phyloP scores from a whole-genome alignment of 2,888 invertebrate species.

The Thereva nobilitata region DNA sequence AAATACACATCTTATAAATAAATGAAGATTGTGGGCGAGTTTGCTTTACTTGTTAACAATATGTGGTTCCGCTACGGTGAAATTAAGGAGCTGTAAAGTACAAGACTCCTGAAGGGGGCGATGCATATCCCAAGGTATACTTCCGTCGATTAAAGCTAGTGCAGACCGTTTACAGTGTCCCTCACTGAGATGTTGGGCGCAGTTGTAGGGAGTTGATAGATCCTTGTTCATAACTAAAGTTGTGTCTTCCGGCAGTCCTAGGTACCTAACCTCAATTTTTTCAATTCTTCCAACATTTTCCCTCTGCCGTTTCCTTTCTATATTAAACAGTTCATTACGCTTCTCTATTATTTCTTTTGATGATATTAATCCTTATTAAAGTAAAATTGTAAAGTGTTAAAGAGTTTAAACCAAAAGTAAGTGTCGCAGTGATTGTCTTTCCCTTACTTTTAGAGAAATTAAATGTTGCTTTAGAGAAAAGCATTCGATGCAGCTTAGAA shows the following conservation, averaged over 20 bases:
- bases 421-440: too few species aligned
- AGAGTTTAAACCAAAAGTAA: too few species aligned
- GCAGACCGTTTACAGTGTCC: slow-evolving; percentile 72
- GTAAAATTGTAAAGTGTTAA: too few species aligned
- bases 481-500: too few species aligned
- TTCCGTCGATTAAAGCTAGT: slow-evolving; percentile 78
- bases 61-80: slow-evolving; percentile 57
- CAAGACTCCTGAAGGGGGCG: slow-evolving; percentile 74
- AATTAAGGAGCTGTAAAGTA: slow-evolving; percentile 63
- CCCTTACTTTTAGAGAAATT: too few species aligned
- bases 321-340: slow-evolving; percentile 73
- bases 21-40: not conserved
- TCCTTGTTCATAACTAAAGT: slow-evolving; percentile 87
- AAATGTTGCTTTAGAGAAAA: too few species aligned
- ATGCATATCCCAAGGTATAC: slow-evolving; percentile 90
- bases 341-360: slow-evolving; percentile 60
- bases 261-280: slow-evolving; percentile 85
- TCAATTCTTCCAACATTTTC: slow-evolving; percentile 81
- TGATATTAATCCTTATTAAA: too few species aligned
- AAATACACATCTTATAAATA: slow-evolving; percentile 25
- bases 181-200: slow-evolving; percentile 83
- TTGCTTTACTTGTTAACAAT: slow-evolving; percentile 53
- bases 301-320: slow-evolving; percentile 76
- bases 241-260: slow-evolving; percentile 73
- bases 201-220: slow-evolving; percentile 90